Percentiles rank a stretch among this genome's conserved stretches.
Conservation (phyloP, 1,140 invertebrate genomes). For the Melanaphis sacchari region DNA sequence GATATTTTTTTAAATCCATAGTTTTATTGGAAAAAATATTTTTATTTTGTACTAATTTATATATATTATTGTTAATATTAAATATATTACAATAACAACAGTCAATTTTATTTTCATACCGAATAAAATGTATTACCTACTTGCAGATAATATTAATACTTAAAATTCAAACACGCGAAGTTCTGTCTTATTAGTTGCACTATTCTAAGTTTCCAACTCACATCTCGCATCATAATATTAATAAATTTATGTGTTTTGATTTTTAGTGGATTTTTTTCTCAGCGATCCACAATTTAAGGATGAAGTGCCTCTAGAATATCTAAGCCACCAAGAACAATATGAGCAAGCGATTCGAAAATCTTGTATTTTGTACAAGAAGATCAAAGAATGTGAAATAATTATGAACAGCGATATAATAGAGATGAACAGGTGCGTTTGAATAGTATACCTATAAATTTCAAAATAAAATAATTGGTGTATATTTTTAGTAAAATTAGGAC, state of each 20-base stretch:
- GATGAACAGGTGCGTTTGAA: constrained; percentile 59
- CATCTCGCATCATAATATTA: not conserved
- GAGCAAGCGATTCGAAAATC: constrained; percentile 79
- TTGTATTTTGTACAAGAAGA: constrained; percentile 75
- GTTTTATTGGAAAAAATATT: not conserved
- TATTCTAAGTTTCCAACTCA: not conserved
- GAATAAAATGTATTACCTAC: no score
- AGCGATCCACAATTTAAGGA: constrained; percentile 76
- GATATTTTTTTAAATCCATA: no score
- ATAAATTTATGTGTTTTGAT: not conserved
- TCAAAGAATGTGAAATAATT: constrained; percentile 66
- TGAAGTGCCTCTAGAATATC: constrained; percentile 75
- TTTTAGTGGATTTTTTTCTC: constrained; percentile 75
- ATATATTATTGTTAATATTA: not conserved
- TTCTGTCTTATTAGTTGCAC: not conserved
- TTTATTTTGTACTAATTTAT: not conserved
- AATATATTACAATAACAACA: not conserved
- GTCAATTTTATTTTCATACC: no score
- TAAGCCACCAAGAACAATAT: constrained; percentile 86
- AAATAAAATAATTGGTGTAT: no score
- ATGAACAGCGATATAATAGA: constrained; percentile 59
- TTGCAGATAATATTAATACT: no score
- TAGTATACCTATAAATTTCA: no score
- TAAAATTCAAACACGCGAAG: no score
- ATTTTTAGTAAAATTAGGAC: no score